phyloP scores from a whole-genome alignment of 1,140 invertebrate species.

The Cyrtorhinus lividipennis region DNA sequence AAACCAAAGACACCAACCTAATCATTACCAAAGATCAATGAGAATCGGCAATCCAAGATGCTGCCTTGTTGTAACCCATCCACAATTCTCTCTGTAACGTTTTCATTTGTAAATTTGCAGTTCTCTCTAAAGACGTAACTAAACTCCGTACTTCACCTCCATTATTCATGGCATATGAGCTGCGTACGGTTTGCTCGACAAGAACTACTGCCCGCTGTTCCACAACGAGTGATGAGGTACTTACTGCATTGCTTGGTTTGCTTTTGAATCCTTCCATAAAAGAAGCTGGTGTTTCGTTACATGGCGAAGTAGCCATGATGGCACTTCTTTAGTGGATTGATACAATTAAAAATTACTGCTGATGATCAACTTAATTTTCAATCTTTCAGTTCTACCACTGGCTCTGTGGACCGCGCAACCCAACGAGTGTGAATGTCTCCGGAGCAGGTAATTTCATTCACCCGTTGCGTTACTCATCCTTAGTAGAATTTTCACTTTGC shows the following conservation, averaged over 20 bases:
- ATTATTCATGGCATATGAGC: slow-evolving; percentile 67
- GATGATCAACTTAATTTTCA: too few species aligned
- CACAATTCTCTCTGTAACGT: slow-evolving; percentile 16
- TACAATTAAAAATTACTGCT: too few species aligned
- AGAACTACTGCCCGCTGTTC: slow-evolving; percentile 59
- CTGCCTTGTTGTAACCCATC: too few species aligned
- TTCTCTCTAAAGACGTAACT: slow-evolving; percentile 50
- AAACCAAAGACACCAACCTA: too few species aligned
- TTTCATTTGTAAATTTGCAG: slow-evolving; percentile 30
- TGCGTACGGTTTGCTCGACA: slow-evolving; percentile 59
- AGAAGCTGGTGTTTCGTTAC: too few species aligned
- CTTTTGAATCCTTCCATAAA: neutral
- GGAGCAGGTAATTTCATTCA: slow-evolving; percentile 38
- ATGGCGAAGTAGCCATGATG: too few species aligned
- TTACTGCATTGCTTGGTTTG: too few species aligned
- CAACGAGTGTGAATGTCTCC: slow-evolving; percentile 36
- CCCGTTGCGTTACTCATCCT: too few species aligned
- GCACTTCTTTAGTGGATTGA: too few species aligned
- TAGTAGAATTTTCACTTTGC: too few species aligned
- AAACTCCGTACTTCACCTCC: slow-evolving; percentile 63
- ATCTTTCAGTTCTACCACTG: slow-evolving; percentile 58
- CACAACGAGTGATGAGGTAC: slow-evolving; percentile 69
- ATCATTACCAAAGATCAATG: too few species aligned
- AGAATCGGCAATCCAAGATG: too few species aligned
- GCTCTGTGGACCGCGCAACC: slow-evolving; percentile 44